These are phyloP conservation scores for Laticauda laticaudata DNA, from an alignment of 2,113 vertebrate species.

Conservation along the genomic window DNA sequence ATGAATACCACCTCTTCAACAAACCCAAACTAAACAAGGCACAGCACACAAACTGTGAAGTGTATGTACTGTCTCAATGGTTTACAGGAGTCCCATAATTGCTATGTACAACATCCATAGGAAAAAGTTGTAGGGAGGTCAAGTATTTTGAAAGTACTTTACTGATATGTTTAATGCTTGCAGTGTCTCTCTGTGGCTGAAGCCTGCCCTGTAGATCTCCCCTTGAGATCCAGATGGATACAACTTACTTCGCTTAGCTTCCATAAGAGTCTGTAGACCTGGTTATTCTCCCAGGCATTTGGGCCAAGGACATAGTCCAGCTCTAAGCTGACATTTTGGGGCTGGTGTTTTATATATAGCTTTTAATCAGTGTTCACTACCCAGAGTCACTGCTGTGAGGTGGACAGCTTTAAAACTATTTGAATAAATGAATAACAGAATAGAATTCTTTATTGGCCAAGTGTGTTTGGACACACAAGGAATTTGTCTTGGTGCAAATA, in stretches of 20 bases:
- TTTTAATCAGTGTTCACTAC: neutral
- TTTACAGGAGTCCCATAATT: neutral
- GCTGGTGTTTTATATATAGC: neutral
- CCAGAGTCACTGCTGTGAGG: neutral
- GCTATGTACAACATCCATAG: neutral
- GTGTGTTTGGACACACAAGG: too few species aligned
- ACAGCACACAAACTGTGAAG: neutral
- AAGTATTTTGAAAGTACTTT: neutral
- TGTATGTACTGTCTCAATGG: neutral
- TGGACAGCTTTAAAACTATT: neutral
- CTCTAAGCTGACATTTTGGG: neutral
- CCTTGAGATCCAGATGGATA: neutral
- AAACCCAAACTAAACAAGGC: neutral
- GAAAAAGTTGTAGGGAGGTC: neutral
- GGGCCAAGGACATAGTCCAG: neutral
- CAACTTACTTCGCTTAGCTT: neutral
- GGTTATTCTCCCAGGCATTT: neutral
- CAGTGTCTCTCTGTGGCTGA: neutral
- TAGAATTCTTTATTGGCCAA: too few species aligned
- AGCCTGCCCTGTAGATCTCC: neutral
- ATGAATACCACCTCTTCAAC: neutral
- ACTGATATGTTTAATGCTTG: constrained; percentile 7
- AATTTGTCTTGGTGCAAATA: too few species aligned
- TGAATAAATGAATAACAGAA: constrained; percentile 7
- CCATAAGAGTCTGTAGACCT: neutral